These are phyloP conservation scores for Drosophila borborema DNA, from an alignment of 2,888 invertebrate genomes.

Conservation along the genomic window DNA sequence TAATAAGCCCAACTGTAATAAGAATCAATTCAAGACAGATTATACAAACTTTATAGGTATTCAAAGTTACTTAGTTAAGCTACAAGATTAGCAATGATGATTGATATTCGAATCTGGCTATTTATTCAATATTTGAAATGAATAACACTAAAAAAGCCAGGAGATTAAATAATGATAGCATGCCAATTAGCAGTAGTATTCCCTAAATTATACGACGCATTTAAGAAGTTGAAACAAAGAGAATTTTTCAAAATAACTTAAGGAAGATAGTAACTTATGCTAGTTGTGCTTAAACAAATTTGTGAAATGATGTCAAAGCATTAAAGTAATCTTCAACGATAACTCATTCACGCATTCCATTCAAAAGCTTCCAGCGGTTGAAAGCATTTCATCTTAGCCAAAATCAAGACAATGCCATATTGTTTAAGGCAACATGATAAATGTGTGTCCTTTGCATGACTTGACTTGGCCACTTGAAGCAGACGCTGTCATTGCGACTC, in stretches of 20 bases:
- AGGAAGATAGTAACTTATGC: no score
- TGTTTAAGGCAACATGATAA: slow-evolving; percentile 21
- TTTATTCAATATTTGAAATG: no score
- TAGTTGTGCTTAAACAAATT: no score
- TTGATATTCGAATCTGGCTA: no score
- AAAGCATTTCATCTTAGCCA: background rate
- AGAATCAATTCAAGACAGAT: background rate
- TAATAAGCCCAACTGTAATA: background rate
- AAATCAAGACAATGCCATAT: background rate
- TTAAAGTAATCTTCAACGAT: background rate
- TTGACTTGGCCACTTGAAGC: slow-evolving; percentile 13
- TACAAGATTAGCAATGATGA: background rate
- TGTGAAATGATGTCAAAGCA: no score
- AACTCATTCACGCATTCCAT: background rate
- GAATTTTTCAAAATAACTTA: no score
- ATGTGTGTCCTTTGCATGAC: slow-evolving; percentile 33
- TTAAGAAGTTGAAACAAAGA: no score
- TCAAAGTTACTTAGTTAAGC: background rate
- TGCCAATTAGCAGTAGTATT: no score
- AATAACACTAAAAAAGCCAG: background rate
- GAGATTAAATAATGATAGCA: no score
- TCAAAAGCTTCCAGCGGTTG: background rate
- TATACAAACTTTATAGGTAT: background rate
- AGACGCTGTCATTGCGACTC: background rate
- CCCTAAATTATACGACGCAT: no score